phyloP scores from a whole-genome alignment of 2,888 invertebrate species.

The Rhamphomyia laevipes region DNA sequence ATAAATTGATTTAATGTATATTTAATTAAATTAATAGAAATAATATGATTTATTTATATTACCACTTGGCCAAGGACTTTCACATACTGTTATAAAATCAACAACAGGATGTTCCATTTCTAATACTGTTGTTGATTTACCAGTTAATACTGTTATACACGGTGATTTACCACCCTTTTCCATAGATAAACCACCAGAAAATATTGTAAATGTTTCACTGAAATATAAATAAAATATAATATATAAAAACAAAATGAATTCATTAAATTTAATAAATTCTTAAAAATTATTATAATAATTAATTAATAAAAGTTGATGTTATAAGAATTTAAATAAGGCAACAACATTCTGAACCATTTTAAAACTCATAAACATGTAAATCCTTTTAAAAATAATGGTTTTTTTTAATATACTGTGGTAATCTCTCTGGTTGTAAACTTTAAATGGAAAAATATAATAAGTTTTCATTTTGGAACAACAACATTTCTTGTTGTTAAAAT shows the following conservation, averaged over 20 bases:
- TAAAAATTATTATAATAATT: no score
- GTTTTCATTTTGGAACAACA: no score
- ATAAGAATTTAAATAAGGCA: no score
- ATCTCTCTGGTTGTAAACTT: no score
- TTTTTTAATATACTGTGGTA: no score
- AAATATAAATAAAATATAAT: slow-evolving; percentile 26
- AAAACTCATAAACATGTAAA: no score
- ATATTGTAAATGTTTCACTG: slow-evolving; percentile 91
- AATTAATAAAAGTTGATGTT: no score
- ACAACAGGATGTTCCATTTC: slow-evolving; percentile 99
- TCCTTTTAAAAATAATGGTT: no score
- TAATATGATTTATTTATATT: slow-evolving; percentile 21
- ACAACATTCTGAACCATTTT: no score
- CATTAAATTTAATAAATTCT: not conserved
- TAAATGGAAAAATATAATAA: no score
- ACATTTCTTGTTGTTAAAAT: no score
- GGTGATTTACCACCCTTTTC: slow-evolving; percentile 84
- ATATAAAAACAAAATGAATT: not conserved
- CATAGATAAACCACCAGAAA: slow-evolving; percentile 89
- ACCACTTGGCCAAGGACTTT: slow-evolving; percentile 90
- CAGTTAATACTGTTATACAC: slow-evolving; percentile 91
- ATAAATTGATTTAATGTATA: slow-evolving; percentile 2
- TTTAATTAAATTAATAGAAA: not conserved
- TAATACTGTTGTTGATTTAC: slow-evolving; percentile 90
- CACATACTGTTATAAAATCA: slow-evolving; percentile 92